Evolutionary conservation across 2,113 vertebrate genomes (phyloP), one percentile per base, ranked within the genome.

Genomic region (Lagopus muta): DNA sequence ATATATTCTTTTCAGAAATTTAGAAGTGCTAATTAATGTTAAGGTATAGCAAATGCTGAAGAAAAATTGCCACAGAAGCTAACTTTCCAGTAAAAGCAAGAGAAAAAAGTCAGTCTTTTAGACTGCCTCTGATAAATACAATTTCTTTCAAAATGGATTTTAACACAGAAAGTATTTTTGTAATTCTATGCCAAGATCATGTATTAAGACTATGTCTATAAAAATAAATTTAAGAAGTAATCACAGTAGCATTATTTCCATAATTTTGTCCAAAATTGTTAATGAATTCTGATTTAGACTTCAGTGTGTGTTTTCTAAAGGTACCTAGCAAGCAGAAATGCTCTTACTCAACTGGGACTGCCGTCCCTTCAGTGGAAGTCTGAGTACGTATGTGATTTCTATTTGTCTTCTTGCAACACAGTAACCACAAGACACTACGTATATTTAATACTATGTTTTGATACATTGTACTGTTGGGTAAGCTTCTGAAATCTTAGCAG

Each of bases 21-120:
- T 48, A 47, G 34, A 64, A 89, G 27, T 65, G 74, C 32, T 24
- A 11, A 72, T 67, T 55, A 90, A 66, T 38, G 8, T 55, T 81
- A 80, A 85, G 13, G 69, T 89, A 25, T n/a, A 87, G 12, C 24
- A 58, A 89, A 43, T 74, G 67, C 22, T 77, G 55, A 78, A 86
- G 42, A 80, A 43, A 55, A 20, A 40, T 8, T 38, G 3, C 38
- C 70, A 66, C 10, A 71, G 34, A 55, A 74, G 12, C 16, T 88
- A n/a, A 69, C 38, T 78, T 82, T 17, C 27, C 77, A 28, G 17
- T 92, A 67, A 82, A 86, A 86, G 34, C 25, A 67, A 78, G 38
- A 2, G 42, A 19, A 20, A 71, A 78, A 90, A 43, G 11, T 32
- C 67, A 14, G 57, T 87, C 36, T 81, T 22, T 61, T 62, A 86